Percentiles rank a stretch among this genome's conserved stretches.
These are phyloP conservation scores for Acipenser transmontanus DNA, from an alignment of 2,797 vertebrate species.

Conservation along the genomic window DNA sequence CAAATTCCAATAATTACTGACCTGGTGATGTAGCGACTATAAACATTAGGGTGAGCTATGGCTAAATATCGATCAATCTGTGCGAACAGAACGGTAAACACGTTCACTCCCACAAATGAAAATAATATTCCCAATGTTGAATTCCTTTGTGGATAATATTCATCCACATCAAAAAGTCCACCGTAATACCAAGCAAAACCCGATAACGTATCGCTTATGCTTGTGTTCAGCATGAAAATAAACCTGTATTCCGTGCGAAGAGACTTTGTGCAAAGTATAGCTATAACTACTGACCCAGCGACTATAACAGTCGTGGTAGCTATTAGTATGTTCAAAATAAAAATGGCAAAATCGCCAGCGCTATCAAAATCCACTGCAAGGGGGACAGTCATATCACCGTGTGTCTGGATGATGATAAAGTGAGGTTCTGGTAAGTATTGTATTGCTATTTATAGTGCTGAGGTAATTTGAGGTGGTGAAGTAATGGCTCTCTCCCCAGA, in stretches of 20 bases:
- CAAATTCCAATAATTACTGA: slow-evolving; percentile 47
- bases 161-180: slow-evolving; percentile 23
- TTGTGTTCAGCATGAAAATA: slow-evolving; percentile 71
- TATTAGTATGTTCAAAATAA: slow-evolving; percentile 60
- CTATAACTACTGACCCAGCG: slow-evolving; percentile 57
- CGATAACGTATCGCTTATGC: slow-evolving; percentile 67
- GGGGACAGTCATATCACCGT: no score
- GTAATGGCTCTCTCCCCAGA: no score
- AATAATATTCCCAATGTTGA: no score
- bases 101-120: no score
- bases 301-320: slow-evolving; percentile 53
- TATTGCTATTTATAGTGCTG: no score
- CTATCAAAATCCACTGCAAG: no score
- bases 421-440: no score
- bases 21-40: slow-evolving; percentile 49
- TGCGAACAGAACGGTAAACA: no score
- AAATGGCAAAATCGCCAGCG: slow-evolving; percentile 49
- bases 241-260: slow-evolving; percentile 66
- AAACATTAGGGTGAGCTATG: slow-evolving; percentile 64
- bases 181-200: slow-evolving; percentile 65
- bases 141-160: no score
- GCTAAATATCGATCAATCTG: slow-evolving; percentile 70
- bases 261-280: slow-evolving; percentile 44
- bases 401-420: no score
- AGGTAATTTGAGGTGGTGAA: no score